Evolutionary conservation across 2,797 vertebrate genomes (phyloP).

Genomic region (Anguilla pacifica): DNA sequence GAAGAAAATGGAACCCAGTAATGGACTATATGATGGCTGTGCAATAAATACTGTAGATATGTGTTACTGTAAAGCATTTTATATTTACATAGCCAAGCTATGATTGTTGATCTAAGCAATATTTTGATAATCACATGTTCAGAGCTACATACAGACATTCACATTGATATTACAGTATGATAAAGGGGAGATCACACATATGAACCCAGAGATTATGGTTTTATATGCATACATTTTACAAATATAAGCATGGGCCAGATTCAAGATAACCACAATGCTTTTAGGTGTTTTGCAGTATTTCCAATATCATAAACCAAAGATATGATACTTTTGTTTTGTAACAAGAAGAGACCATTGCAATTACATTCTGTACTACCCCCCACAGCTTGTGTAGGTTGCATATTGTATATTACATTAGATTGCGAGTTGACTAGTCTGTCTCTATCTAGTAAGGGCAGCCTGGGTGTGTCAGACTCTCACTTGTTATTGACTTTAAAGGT

Average conservation of each 20-base stretch:
- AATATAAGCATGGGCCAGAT: not conserved
- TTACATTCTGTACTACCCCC: not conserved
- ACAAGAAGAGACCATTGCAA: not conserved
- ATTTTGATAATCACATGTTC: conserved; percentile 38
- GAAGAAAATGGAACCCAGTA: conserved; percentile 29
- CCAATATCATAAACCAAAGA: no score
- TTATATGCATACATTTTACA: not conserved
- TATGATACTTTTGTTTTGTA: no score
- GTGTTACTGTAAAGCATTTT: conserved; percentile 15
- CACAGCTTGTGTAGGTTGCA: not conserved
- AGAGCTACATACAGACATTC: conserved; percentile 21
- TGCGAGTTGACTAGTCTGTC: not conserved
- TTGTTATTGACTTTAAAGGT: conserved; percentile 22
- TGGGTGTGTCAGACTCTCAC: not conserved
- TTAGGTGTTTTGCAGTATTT: not conserved
- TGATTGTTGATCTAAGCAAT: conserved; percentile 43
- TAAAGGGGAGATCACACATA: conserved; percentile 4
- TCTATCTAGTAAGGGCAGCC: not conserved
- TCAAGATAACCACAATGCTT: not conserved
- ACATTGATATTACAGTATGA: conserved; percentile 18
- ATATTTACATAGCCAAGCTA: conserved; percentile 25
- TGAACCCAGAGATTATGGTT: not conserved
- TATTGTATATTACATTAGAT: not conserved
- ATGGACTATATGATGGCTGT: conserved; percentile 36
- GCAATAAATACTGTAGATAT: conserved; percentile 33